These are phyloP conservation scores for Aspidapion aeneum DNA, from an alignment of 2,888 invertebrate genomes.

Conservation along the genomic window DNA sequence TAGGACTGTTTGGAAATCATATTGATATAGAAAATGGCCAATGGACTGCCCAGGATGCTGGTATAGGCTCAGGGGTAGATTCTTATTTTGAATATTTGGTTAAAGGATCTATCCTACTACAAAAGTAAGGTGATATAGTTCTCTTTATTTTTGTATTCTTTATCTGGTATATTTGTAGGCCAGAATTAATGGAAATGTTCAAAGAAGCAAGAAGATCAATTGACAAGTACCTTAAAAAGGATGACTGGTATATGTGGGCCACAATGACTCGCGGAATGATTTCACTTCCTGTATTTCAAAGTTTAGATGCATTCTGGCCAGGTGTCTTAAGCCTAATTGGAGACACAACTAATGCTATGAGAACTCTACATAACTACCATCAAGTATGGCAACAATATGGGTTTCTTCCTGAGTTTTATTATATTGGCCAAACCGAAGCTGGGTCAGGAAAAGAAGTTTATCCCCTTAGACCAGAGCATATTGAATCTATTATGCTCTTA, in stretches of 20 bases:
- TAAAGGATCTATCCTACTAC: conserved; percentile 61
- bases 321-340: conserved; percentile 84
- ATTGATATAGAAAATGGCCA: conserved; percentile 90
- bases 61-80: conserved; percentile 94
- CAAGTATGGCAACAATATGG: conserved; percentile 97
- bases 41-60: conserved; percentile 98
- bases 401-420: conserved; percentile 97
- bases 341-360: conserved; percentile 86
- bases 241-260: conserved; percentile 99
- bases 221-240: conserved; percentile 83
- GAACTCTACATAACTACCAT: conserved; percentile 93
- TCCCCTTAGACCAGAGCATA: conserved; percentile 92
- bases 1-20: conserved; percentile 94
- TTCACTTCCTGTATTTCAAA: conserved; percentile 96
- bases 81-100: conserved; percentile 98
- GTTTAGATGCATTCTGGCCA: conserved; percentile 98
- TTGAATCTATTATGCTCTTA: conserved; percentile 96
- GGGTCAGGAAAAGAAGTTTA: conserved; percentile 84
- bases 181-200: conserved; percentile 90
- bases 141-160: background rate
- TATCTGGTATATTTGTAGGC: too few relatives aligned
- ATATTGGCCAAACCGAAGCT: conserved; percentile 85
- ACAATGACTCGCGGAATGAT: conserved; percentile 97
- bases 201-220: conserved; percentile 71
- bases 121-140: conserved; percentile 41